Conservation (phyloP, 2,113 vertebrate species). For the Parotia lawesii region DNA sequence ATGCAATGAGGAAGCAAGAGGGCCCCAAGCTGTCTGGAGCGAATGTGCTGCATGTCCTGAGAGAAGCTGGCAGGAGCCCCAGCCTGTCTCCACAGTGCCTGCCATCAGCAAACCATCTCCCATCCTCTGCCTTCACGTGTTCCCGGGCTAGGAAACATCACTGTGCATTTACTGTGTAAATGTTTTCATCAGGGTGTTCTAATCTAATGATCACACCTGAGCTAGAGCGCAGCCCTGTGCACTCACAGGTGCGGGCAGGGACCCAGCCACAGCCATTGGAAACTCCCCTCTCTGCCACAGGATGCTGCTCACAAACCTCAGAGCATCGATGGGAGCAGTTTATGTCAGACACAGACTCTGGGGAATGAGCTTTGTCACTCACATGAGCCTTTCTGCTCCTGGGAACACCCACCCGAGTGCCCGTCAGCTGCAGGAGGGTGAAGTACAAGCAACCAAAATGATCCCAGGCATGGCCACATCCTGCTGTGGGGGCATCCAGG, state of each 20-base stretch:
- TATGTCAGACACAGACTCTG: neutral
- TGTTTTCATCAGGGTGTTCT: neutral
- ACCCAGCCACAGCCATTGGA: neutral
- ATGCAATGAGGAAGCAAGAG: neutral
- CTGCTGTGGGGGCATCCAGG: neutral
- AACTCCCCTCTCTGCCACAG: neutral
- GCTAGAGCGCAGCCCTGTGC: neutral
- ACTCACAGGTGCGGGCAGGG: neutral
- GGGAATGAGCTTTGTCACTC: neutral
- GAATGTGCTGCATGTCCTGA: neutral
- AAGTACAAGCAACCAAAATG: neutral
- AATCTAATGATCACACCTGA: neutral
- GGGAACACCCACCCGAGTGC: neutral
- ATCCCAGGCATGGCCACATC: neutral
- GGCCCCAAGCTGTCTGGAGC: neutral
- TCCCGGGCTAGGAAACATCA: neutral
- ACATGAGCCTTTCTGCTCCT: neutral
- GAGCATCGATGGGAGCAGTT: accelerated
- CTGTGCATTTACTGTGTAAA: neutral
- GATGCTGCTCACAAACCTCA: neutral
- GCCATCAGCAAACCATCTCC: neutral
- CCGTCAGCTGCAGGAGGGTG: accelerated
- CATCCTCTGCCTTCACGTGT: neutral
- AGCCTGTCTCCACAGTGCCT: neutral
- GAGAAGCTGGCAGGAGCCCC: neutral